Conservation (phyloP, 2,888 invertebrate species). For the Megaustenia siamemsis region DNA sequence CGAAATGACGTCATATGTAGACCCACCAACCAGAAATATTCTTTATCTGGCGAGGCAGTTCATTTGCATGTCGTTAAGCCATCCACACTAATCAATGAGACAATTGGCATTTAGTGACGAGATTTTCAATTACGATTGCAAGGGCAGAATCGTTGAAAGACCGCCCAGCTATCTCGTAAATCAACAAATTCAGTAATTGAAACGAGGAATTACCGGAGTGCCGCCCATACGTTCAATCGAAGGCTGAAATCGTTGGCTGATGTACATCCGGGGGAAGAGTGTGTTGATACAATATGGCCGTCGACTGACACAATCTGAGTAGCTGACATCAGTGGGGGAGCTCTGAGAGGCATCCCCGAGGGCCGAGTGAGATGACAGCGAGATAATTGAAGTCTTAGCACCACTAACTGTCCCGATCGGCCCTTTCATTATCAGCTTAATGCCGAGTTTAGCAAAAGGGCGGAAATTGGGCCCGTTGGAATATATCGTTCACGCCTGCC, state of each 20-base stretch:
- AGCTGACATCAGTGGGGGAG: conserved; percentile 28
- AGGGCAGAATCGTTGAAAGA: conserved; percentile 30
- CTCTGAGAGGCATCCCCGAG: conserved; percentile 6
- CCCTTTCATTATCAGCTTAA: conserved; percentile 49
- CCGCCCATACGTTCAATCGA: conserved; percentile 3
- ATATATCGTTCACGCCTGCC: conserved; percentile 23
- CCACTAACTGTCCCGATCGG: conserved; percentile 31
- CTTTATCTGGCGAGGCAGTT: background rate
- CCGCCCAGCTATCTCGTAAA: conserved; percentile 42
- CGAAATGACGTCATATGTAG: background rate
- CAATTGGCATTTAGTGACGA: conserved; percentile 56
- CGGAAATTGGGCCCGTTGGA: conserved; percentile 41
- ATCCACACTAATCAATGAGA: conserved; percentile 54
- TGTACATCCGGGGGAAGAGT: conserved; percentile 25
- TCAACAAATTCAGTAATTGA: conserved; percentile 60
- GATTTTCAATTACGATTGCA: conserved; percentile 59
- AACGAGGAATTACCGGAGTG: conserved; percentile 43
- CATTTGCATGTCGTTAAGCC: conserved; percentile 51
- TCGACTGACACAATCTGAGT: conserved; percentile 43
- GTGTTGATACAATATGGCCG: conserved; percentile 47
- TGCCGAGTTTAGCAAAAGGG: conserved; percentile 38
- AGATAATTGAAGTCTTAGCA: conserved; percentile 48
- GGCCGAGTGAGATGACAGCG: conserved; percentile 31
- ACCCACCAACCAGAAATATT: conserved; percentile 7
- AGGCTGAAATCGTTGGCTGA: conserved; percentile 26